phyloP scores from a whole-genome alignment of 2,888 invertebrate species.

The Adelphocoris suturalis region DNA sequence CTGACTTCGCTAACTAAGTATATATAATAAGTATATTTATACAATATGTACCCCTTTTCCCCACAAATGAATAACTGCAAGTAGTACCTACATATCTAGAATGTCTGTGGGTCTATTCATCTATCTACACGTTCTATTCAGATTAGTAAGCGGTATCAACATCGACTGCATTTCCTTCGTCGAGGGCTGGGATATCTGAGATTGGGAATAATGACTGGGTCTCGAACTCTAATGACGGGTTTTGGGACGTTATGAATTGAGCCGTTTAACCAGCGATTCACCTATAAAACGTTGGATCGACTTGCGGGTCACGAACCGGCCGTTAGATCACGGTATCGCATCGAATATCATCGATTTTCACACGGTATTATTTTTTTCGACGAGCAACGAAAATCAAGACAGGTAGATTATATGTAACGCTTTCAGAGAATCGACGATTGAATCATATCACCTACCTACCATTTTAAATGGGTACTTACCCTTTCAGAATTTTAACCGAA shows the following conservation, averaged over 20 bases:
- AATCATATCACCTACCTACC: too few relatives aligned
- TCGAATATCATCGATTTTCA: neutral
- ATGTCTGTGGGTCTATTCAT: too few relatives aligned
- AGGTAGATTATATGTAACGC: neutral
- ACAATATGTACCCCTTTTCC: too few relatives aligned
- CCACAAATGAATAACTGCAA: too few relatives aligned
- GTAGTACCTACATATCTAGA: too few relatives aligned
- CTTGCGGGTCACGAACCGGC: slow-evolving; percentile 5
- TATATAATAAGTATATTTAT: too few relatives aligned
- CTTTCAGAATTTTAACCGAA: too few relatives aligned
- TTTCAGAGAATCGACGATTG: neutral
- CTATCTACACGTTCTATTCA: too few relatives aligned
- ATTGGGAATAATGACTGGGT: neutral
- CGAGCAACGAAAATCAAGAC: neutral
- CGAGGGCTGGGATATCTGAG: neutral
- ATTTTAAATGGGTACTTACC: too few relatives aligned
- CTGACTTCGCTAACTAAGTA: too few relatives aligned
- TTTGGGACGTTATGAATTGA: neutral
- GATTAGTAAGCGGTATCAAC: too few relatives aligned
- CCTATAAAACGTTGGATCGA: neutral
- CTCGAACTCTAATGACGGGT: slow-evolving; percentile 13
- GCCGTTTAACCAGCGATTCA: neutral
- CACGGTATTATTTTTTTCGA: neutral
- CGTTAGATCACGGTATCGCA: neutral
- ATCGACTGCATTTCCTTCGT: neutral